Evolutionary conservation across 2,797 vertebrate species (phyloP).

Genomic region (Erpetoichthys calabaricus): DNA sequence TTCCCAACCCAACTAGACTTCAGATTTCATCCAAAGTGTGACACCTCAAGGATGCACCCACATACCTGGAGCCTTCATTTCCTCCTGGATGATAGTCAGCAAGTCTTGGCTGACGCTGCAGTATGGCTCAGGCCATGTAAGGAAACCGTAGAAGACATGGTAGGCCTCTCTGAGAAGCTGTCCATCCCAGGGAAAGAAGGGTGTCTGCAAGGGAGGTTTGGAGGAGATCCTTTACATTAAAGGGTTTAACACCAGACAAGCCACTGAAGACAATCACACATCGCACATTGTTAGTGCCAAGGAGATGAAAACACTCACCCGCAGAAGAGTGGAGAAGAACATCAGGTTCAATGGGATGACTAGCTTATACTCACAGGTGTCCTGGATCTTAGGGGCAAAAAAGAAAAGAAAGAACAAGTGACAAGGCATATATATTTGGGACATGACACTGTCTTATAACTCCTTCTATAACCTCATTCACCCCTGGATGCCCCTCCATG

Average conservation of each 20-base stretch:
- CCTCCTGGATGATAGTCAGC: slow-evolving; percentile 70
- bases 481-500: not conserved
- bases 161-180: slow-evolving; percentile 65
- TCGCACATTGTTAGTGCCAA: too few species aligned
- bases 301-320: slow-evolving; percentile 43
- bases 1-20: too few species aligned
- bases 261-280: not conserved
- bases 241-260: not conserved
- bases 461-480: not conserved
- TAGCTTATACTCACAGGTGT: slow-evolving; percentile 76
- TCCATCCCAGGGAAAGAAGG: slow-evolving; percentile 60
- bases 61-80: slow-evolving; percentile 79
- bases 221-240: slow-evolving; percentile 5
- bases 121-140: slow-evolving; percentile 87
- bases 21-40: too few species aligned
- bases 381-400: slow-evolving; percentile 59
- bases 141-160: slow-evolving; percentile 64
- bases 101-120: slow-evolving; percentile 67
- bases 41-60: not conserved
- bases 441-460: too few species aligned
- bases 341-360: slow-evolving; percentile 76
- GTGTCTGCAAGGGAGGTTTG: slow-evolving; percentile 47
- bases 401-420: slow-evolving; percentile 1
- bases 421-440: not conserved
- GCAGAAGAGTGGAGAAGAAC: slow-evolving; percentile 77